Evolutionary conservation across 2,888 invertebrate genomes (phyloP), one percentile per base, ranked within the genome.

Genomic region (Cabera pusaria): DNA sequence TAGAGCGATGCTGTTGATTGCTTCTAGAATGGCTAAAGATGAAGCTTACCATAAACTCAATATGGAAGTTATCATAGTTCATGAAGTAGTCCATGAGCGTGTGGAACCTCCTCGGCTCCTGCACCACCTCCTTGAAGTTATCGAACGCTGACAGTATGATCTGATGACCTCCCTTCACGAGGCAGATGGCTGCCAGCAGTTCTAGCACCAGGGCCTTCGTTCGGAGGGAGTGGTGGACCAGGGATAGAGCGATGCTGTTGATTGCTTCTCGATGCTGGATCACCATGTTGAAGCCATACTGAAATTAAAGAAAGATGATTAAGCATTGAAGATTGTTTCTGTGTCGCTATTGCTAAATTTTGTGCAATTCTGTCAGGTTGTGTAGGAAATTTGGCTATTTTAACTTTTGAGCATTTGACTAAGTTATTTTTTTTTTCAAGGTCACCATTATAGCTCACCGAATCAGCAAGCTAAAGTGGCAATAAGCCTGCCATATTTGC

Each of bases 141-240:
- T 99, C 97, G 80, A 99, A 99, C 2, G 99, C 98, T 1, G 95
- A 95, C 33, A 99, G 90, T 56, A 99, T 98, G 68, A 99, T 97
- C 85, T 98, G 97, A 73, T 99, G 99, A n/a, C 99, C 99, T 7
- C 99, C 99, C 84, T 98, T 98, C 43, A 99, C 98, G 53, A 99
- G 91, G 81, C 99, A 99, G 60, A 99, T 98, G 46, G 99, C 99
- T 0, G 99, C 99, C 47, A 99, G 90, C 42, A 99, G 92, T 79
- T 99, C 99, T 58, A 99, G 89, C 8, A 99, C 99, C 49, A 99
- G 84, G 0, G 99, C 98, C 89, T 99, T 99, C 12, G 99, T 99
- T 51, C 99, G 93, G 53, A 98, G 90, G 72, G 97, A 98, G 82
- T 97, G 97, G 86, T 99, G 99, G 59, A 98, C 97, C 7, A 99